Percentiles rank a stretch among this genome's conserved stretches.
Conservation (phyloP, 2,888 invertebrate genomes). For the Temnothorax unifasciatus region DNA sequence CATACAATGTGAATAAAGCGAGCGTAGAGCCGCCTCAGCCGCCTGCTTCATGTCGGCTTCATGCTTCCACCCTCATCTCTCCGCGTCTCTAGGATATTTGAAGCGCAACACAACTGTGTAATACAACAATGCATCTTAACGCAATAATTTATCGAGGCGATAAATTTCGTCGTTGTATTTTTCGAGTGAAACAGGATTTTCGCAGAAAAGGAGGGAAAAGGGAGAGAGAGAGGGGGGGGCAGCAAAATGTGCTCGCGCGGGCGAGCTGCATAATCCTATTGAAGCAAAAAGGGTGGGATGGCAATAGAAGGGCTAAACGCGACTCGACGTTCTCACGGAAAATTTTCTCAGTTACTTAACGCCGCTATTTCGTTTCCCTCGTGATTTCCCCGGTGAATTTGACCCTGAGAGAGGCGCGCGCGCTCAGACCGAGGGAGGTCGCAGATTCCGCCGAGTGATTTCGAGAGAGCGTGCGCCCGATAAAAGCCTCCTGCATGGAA, state of each 20-base stretch:
- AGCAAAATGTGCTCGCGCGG: not conserved
- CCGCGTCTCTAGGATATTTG: slow-evolving; percentile 4
- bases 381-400: slow-evolving; percentile 58
- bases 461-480: not conserved
- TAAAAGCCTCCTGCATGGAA: not conserved
- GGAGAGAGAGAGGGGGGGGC: not conserved
- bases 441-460: slow-evolving; percentile 28
- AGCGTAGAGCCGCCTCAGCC: not conserved
- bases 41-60: not conserved
- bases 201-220: not conserved
- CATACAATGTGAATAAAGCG: not conserved
- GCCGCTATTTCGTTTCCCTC: slow-evolving; percentile 48
- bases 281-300: not conserved
- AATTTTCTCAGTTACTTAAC: slow-evolving; percentile 54
- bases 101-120: not conserved
- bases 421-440: not conserved
- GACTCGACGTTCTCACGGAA: not conserved
- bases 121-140: slow-evolving; percentile 1
- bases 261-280: slow-evolving; percentile 3
- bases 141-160: slow-evolving; percentile 27
- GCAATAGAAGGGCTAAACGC: slow-evolving; percentile 13
- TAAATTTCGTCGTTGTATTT: slow-evolving; percentile 12
- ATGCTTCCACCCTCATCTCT: not conserved
- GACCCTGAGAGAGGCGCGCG: slow-evolving; percentile 7
- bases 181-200: not conserved